Conservation (phyloP, 2,888 invertebrate genomes). For the Monopis laevigella region DNA sequence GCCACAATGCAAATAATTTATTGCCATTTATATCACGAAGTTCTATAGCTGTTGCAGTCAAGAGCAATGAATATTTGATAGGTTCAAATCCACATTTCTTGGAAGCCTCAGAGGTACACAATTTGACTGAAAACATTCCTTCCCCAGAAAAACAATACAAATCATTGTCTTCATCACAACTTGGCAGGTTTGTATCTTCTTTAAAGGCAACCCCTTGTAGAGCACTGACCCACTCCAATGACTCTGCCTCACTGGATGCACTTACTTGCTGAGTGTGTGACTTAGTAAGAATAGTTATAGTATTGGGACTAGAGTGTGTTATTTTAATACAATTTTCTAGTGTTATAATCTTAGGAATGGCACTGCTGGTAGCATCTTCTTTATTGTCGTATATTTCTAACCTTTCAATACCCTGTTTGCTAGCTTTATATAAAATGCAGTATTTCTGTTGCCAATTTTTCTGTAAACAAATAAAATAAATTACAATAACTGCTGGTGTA, state of each 20-base stretch:
- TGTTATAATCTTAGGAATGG: slow-evolving; percentile 80
- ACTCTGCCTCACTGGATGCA: slow-evolving; percentile 71
- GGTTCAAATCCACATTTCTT: slow-evolving; percentile 78
- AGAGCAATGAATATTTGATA: slow-evolving; percentile 75
- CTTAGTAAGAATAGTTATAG: slow-evolving; percentile 79
- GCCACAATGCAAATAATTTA: slow-evolving; percentile 80
- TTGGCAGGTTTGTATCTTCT: slow-evolving; percentile 67
- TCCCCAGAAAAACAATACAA: slow-evolving; percentile 88
- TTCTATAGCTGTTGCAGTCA: slow-evolving; percentile 80
- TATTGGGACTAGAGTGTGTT: slow-evolving; percentile 70
- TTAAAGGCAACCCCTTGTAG: slow-evolving; percentile 85
- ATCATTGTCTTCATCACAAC: slow-evolving; percentile 87
- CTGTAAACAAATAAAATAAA: too few relatives aligned
- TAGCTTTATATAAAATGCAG: slow-evolving; percentile 81
- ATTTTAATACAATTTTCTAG: slow-evolving; percentile 91
- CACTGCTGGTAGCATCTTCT: slow-evolving; percentile 72
- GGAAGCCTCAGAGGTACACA: slow-evolving; percentile 82
- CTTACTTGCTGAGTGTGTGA: slow-evolving; percentile 72
- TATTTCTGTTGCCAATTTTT: slow-evolving; percentile 86
- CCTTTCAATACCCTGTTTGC: slow-evolving; percentile 86
- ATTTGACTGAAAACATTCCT: slow-evolving; percentile 80
- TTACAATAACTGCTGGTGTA: too few relatives aligned
- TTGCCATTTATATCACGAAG: slow-evolving; percentile 73
- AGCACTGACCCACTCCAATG: slow-evolving; percentile 80
- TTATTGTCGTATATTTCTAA: slow-evolving; percentile 86